These are phyloP conservation scores for Heliornis fulica DNA, from an alignment of 2,113 vertebrate species.

Conservation along the genomic window DNA sequence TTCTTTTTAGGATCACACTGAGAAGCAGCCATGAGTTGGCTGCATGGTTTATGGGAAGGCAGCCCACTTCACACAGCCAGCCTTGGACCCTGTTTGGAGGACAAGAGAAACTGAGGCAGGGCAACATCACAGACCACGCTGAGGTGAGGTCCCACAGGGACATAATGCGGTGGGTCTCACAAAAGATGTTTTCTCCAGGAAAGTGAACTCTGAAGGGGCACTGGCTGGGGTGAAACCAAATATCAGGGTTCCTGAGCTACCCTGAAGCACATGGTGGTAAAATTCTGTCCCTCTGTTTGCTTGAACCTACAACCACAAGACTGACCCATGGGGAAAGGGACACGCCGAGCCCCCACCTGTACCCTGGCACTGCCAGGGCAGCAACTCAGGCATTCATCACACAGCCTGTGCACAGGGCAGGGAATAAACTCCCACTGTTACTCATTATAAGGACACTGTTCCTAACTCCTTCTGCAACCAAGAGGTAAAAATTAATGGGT, in stretches of 20 bases:
- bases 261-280: accelerated
- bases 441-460: neutral
- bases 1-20: conserved; percentile 43
- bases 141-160: neutral
- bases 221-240: neutral
- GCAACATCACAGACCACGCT: accelerated
- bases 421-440: neutral
- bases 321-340: neutral
- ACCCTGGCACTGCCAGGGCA: accelerated
- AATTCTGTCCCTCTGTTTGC: neutral
- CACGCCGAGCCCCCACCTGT: accelerated
- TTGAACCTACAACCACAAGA: accelerated
- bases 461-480: conserved; percentile 18
- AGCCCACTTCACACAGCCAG: neutral
- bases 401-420: neutral
- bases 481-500: conserved; percentile 50
- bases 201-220: neutral
- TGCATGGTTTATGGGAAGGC: neutral
- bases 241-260: neutral
- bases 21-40: neutral
- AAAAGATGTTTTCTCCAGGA: neutral
- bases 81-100: accelerated
- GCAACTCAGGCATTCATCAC: accelerated
- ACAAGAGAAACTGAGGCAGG: conserved; percentile 11
- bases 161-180: neutral